Evolutionary conservation across 1,140 invertebrate genomes (phyloP).

Genomic region (Kradibia gibbosae): DNA sequence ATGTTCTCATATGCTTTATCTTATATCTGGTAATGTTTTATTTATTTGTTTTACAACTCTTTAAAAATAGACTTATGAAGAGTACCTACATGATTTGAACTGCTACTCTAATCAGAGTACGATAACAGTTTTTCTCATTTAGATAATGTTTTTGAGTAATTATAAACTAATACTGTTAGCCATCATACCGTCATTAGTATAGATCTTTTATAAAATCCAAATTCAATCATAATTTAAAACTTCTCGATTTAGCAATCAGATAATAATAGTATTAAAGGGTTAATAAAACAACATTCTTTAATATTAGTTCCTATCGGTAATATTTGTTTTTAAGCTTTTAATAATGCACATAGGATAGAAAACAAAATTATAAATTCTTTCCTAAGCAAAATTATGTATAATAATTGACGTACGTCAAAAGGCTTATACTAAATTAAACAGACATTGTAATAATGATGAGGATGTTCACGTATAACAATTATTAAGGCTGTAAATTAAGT

Average conservation of each 20-base stretch:
- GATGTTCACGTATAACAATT: constrained; percentile 8
- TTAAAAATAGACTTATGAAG: constrained; percentile 45
- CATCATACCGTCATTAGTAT: constrained; percentile 25
- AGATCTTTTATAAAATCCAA: constrained; percentile 1
- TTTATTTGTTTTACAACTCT: constrained; percentile 49
- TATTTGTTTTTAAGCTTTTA: constrained; percentile 32
- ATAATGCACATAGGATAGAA: constrained; percentile 10
- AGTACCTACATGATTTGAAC: constrained; percentile 17
- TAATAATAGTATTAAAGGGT: not conserved
- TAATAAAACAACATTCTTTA: not conserved
- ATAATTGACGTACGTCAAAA: constrained; percentile 9
- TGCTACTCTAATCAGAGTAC: constrained; percentile 27
- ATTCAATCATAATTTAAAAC: constrained; percentile 11
- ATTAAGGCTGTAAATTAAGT: constrained; percentile 10
- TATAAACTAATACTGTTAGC: constrained; percentile 21
- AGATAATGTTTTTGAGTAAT: constrained; percentile 53
- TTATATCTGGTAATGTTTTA: constrained; percentile 66
- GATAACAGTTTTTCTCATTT: constrained; percentile 57
- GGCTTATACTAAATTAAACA: constrained; percentile 4
- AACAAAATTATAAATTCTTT: constrained; percentile 3
- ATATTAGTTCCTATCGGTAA: not conserved
- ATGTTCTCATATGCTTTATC: constrained; percentile 73
- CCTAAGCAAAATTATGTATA: constrained; percentile 16
- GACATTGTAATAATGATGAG: constrained; percentile 8
- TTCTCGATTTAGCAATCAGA: not conserved